Evolutionary conservation across 2,113 vertebrate species (phyloP).

Genomic region (Ivindomyrus marchei): DNA sequence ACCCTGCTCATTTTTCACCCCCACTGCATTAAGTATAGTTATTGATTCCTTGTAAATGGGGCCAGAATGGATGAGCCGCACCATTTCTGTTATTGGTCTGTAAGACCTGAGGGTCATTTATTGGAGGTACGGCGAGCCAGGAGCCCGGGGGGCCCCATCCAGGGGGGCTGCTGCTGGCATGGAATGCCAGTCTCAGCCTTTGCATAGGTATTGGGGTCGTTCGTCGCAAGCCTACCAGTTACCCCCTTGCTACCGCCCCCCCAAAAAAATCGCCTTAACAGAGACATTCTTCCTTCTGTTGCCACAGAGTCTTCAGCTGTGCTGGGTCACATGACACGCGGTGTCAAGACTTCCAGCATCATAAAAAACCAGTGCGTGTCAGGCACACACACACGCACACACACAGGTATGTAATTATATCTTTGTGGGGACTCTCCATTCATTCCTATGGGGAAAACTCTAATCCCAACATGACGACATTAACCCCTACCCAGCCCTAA

Average conservation of each 20-base stretch:
- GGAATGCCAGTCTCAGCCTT: slow-evolving; percentile 60
- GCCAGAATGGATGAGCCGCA: slow-evolving; percentile 76
- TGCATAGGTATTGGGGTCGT: slow-evolving; percentile 33
- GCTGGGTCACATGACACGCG: neutral
- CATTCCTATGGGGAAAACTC: too few species aligned
- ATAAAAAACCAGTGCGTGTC: neutral
- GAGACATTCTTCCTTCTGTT: neutral
- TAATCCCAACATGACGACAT: too few species aligned
- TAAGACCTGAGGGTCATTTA: slow-evolving; percentile 97
- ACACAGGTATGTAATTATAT: too few species aligned
- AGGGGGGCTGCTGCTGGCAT: slow-evolving; percentile 63
- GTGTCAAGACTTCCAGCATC: neutral
- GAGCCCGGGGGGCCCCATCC: slow-evolving; percentile 55
- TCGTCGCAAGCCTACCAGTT: neutral
- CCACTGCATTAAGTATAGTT: slow-evolving; percentile 78
- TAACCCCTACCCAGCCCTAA: too few species aligned
- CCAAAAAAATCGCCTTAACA: neutral
- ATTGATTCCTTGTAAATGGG: slow-evolving; percentile 85
- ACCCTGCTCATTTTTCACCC: slow-evolving; percentile 82
- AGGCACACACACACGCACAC: neutral
- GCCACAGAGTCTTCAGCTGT: neutral
- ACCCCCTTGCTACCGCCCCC: neutral
- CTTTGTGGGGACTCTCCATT: too few species aligned
- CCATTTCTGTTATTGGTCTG: slow-evolving; percentile 96
- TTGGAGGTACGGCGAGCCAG: slow-evolving; percentile 75